Percentiles rank a stretch among this genome's conserved stretches.
phyloP scores from a whole-genome alignment of 2,113 vertebrate genomes.

The Elachura formosa region DNA sequence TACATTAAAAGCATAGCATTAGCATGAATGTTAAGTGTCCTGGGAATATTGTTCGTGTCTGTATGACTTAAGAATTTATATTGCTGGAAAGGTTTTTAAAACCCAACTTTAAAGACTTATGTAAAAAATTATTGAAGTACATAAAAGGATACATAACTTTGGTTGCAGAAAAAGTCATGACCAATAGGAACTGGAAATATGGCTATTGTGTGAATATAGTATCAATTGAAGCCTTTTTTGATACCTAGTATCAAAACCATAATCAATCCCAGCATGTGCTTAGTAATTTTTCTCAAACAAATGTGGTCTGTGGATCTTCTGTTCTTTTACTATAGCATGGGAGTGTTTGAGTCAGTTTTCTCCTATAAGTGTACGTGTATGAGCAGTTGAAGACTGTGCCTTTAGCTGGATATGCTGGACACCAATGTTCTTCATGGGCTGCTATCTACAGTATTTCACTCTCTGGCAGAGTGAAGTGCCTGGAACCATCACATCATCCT shows the following conservation, averaged over 20 bases:
- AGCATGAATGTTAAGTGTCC: neutral
- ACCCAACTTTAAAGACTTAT: neutral
- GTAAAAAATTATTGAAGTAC: neutral
- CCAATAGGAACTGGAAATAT: neutral
- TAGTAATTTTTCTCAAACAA: neutral
- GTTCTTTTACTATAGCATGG: neutral
- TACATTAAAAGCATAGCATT: constrained; percentile 14
- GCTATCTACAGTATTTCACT: neutral
- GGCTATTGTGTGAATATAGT: neutral
- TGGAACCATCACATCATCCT: neutral
- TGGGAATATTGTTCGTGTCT: neutral
- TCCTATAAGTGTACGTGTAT: neutral
- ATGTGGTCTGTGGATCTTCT: neutral
- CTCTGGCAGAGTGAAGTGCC: neutral
- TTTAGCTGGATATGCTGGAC: neutral
- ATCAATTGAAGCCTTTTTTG: neutral
- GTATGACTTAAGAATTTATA: constrained; percentile 10
- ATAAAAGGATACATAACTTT: neutral
- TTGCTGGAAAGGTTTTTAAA: constrained; percentile 7
- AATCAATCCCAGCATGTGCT: neutral
- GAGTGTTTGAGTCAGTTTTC: neutral
- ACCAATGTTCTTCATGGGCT: neutral
- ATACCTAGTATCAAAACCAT: neutral
- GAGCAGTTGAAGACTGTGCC: neutral
- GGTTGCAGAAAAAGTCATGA: neutral